Conservation (phyloP, 1,140 invertebrate genomes). For the Aphidius ervi region DNA sequence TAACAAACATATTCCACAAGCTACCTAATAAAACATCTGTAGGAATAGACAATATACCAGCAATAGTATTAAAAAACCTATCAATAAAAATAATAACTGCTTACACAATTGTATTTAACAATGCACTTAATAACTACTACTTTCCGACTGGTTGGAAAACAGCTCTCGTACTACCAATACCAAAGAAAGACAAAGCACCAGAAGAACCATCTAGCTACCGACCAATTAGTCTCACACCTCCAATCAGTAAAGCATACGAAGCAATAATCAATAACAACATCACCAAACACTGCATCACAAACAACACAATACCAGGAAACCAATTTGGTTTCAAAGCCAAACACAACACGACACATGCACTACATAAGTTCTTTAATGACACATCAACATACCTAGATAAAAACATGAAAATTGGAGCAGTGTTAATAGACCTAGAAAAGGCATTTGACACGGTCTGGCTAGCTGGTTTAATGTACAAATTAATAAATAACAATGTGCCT, state of each 20-base stretch:
- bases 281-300: neutral
- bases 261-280: slow-evolving; percentile 20
- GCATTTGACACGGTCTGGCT: slow-evolving; percentile 25
- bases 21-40: slow-evolving; percentile 23
- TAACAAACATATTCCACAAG: slow-evolving; percentile 16
- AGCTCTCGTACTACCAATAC: slow-evolving; percentile 26
- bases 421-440: slow-evolving; percentile 18
- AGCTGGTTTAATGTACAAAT: slow-evolving; percentile 26
- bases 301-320: slow-evolving; percentile 13
- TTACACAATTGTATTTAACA: slow-evolving; percentile 20
- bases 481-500: slow-evolving; percentile 22
- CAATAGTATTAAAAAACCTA: slow-evolving; percentile 19
- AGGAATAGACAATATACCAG: slow-evolving; percentile 21
- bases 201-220: slow-evolving; percentile 19
- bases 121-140: slow-evolving; percentile 19
- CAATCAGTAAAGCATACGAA: slow-evolving; percentile 32
- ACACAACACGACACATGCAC: slow-evolving; percentile 17
- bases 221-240: slow-evolving; percentile 27
- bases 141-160: slow-evolving; percentile 27
- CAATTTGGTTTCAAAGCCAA: slow-evolving; percentile 20
- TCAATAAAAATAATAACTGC: slow-evolving; percentile 11
- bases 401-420: slow-evolving; percentile 15
- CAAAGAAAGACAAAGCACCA: slow-evolving; percentile 25
- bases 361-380: slow-evolving; percentile 20
- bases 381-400: neutral